Base-by-base conservation (phyloP, 2,797 vertebrate genomes). In the Masticophis lateralis region DNA sequence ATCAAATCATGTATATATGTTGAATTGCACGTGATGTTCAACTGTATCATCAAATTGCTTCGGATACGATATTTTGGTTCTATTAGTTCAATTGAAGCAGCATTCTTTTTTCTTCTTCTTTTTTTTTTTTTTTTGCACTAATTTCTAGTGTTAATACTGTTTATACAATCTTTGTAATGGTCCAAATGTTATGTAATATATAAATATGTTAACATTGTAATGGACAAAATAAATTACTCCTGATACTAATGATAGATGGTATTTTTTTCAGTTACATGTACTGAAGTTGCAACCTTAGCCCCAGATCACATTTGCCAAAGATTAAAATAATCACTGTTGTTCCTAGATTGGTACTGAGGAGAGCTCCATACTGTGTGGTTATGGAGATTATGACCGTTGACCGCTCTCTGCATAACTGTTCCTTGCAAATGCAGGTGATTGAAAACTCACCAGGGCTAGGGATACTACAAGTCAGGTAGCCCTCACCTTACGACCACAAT, bases 1-100 rank as follows among this genome's bases (percentile, higher is more conserved):
- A 22, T 89, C 69, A 89, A 91, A 93, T 93, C 93, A 93, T 93
- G 93, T 93, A 93, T 32, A 93, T 93, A 93, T 57, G 87, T 93
- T 93, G 92, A 89, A 47, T 59, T 59, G 51, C 55, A 89, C 5
- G 43, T 61, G 47, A 9, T 43, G 86, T 57, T 53, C 63, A 91
- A 47, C 37, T 83, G 74, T 83, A 83, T 86, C 18, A 74, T 87
- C 27, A 57, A 13, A 51, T 57, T 55, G 11, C 28, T 89, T 88
- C n/a, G 66, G 87, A 83, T 69, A 22, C 4, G 10, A 57, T 14
- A 89, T 66, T 88, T 53, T 60, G 16, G 32, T 74, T 93, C 55
- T 32, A 14, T 14, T 93, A 90, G 37, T 59, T 93, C 91, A 47
- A 14, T 90, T 43, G 69, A 88, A 88, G 92, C 91, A 22, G 63